Conservation (phyloP, 1,140 invertebrate species). For the Diorhabda carinulata region DNA sequence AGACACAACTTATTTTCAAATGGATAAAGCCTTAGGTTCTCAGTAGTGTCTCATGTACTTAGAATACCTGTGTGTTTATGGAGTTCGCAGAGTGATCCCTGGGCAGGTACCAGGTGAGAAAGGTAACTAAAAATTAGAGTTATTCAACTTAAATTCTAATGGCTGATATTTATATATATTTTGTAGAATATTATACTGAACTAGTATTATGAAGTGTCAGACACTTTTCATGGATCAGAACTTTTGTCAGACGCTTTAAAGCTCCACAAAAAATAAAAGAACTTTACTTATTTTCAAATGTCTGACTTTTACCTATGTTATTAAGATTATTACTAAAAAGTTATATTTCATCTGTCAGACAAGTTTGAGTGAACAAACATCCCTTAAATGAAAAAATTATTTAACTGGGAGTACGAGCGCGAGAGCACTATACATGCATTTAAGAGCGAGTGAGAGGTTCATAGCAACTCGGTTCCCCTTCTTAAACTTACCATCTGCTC, state of each 20-base stretch:
- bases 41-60: background rate
- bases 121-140: background rate
- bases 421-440: conserved; percentile 15
- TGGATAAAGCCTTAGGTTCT: background rate
- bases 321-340: no score
- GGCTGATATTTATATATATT: no score
- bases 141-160: background rate
- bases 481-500: background rate
- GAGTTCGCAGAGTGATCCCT: background rate
- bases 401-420: conserved; percentile 7
- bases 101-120: background rate
- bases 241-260: no score
- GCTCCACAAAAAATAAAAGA: no score
- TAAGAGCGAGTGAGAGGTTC: conserved; percentile 1
- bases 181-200: no score
- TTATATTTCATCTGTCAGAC: no score
- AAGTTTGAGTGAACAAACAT: conserved; percentile 16
- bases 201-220: no score
- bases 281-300: no score
- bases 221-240: no score
- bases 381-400: conserved; percentile 13
- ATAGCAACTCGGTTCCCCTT: conserved; percentile 1
- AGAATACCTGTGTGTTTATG: background rate
- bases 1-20: no score
- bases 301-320: no score